Percentiles rank a stretch among this genome's conserved stretches.
These are phyloP conservation scores for Toxostoma redivivum DNA, from an alignment of 2,113 vertebrate genomes.

Conservation along the genomic window DNA sequence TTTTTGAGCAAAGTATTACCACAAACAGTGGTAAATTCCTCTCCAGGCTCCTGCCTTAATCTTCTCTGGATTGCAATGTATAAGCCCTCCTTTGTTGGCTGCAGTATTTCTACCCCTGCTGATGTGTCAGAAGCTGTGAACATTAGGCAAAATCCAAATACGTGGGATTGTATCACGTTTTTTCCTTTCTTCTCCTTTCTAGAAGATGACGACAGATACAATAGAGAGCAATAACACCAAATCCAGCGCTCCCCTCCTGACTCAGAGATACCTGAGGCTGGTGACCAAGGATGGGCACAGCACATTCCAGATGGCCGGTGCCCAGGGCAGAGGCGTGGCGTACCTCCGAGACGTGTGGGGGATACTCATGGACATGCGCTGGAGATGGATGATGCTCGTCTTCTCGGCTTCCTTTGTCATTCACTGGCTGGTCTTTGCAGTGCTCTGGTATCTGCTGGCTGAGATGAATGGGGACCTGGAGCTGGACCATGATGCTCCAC, in stretches of 20 bases:
- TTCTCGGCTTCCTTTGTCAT: conserved; percentile 91
- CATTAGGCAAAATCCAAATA: conserved; percentile 24
- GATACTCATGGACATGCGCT: conserved; percentile 90
- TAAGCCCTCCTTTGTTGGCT: conserved; percentile 63
- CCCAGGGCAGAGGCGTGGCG: conserved; percentile 72
- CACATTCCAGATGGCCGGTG: conserved; percentile 70
- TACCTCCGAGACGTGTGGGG: conserved; percentile 92
- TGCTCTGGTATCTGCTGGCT: conserved; percentile 94
- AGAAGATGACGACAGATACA: conserved; percentile 61
- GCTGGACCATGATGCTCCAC: conserved; percentile 89
- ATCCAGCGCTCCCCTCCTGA: conserved; percentile 80
- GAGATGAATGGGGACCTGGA: conserved; percentile 93
- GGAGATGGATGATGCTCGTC: conserved; percentile 95
- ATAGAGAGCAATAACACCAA: conserved; percentile 76
- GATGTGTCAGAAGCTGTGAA: conserved; percentile 61
- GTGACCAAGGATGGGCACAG: conserved; percentile 94
- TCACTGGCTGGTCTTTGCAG: conserved; percentile 96
- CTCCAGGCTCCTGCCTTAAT: conserved; percentile 57
- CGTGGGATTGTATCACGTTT: neutral
- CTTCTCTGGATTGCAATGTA: conserved; percentile 66
- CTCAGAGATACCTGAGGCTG: conserved; percentile 76
- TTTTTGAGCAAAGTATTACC: conserved; percentile 45
- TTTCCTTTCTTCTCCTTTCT: neutral
- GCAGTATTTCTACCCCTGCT: conserved; percentile 53
- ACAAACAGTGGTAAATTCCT: conserved; percentile 62